phyloP scores from a whole-genome alignment of 2,113 vertebrate genomes.

The Tympanuchus pallidicinctus region DNA sequence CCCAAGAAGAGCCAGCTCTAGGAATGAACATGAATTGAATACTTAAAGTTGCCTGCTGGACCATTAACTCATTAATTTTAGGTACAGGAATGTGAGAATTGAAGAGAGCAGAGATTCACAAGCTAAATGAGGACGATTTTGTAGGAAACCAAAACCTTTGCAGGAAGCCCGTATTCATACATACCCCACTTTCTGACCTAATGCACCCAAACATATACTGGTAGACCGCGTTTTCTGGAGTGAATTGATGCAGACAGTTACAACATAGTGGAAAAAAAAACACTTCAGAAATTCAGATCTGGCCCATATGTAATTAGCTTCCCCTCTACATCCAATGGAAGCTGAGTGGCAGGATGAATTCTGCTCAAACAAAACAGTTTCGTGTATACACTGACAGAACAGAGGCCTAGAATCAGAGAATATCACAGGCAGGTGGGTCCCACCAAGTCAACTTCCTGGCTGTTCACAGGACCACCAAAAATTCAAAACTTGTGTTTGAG shows the following conservation, averaged over 20 bases:
- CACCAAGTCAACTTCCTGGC: neutral
- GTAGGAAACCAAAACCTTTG: neutral
- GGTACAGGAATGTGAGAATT: neutral
- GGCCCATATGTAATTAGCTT: neutral
- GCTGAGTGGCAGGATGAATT: neutral
- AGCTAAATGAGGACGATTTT: neutral
- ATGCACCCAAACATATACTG: neutral
- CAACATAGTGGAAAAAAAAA: neutral
- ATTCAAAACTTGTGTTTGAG: neutral
- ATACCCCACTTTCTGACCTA: neutral
- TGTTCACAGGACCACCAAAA: neutral
- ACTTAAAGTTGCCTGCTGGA: neutral
- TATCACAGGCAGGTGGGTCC: neutral
- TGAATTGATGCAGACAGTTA: neutral
- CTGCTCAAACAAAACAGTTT: neutral
- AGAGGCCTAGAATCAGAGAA: neutral
- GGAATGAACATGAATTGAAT: neutral
- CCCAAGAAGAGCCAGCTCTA: conserved; percentile 5
- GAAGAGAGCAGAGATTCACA: neutral
- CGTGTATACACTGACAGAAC: neutral
- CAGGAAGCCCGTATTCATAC: neutral
- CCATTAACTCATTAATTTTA: neutral
- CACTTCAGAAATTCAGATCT: neutral
- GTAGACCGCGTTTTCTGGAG: neutral
- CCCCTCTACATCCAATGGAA: neutral